phyloP scores from a whole-genome alignment of 2,797 vertebrate genomes.

The Sebastolobus altivelis region DNA sequence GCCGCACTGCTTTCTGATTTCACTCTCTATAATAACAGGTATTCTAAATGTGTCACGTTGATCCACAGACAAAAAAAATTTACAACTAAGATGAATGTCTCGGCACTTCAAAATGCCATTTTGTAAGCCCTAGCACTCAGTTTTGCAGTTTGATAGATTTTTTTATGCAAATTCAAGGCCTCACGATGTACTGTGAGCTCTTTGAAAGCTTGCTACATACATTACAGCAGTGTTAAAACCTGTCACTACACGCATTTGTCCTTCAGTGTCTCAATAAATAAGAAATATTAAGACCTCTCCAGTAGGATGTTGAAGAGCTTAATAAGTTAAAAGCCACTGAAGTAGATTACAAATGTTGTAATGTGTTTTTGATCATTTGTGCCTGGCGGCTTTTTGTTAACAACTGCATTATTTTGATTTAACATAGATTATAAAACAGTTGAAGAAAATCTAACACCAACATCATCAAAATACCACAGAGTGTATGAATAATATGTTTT shows the following conservation, averaged over 20 bases:
- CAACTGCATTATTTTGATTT: not conserved
- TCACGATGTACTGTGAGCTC: not conserved
- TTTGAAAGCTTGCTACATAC: not conserved
- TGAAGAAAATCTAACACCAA: not conserved
- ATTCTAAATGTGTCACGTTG: not conserved
- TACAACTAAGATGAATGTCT: not conserved
- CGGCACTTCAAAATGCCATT: not conserved
- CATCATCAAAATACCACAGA: not conserved
- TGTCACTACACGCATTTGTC: not conserved
- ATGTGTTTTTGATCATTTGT: slow-evolving; percentile 1
- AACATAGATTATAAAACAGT: too few relatives aligned
- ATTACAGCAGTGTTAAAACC: slow-evolving; percentile 3
- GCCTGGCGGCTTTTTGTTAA: not conserved
- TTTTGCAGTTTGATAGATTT: not conserved
- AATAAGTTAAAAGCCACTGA: not conserved
- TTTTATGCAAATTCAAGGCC: not conserved
- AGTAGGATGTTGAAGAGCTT: not conserved
- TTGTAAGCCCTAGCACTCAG: not conserved
- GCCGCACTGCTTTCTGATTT: not conserved
- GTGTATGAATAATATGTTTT: not conserved
- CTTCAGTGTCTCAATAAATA: not conserved
- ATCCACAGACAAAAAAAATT: not conserved
- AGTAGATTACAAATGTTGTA: not conserved
- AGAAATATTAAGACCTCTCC: not conserved
- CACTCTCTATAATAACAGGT: not conserved